Evolutionary conservation across 2,888 invertebrate species (phyloP), one percentile per base, ranked within the genome.

Genomic region (Hetaerina titia): DNA sequence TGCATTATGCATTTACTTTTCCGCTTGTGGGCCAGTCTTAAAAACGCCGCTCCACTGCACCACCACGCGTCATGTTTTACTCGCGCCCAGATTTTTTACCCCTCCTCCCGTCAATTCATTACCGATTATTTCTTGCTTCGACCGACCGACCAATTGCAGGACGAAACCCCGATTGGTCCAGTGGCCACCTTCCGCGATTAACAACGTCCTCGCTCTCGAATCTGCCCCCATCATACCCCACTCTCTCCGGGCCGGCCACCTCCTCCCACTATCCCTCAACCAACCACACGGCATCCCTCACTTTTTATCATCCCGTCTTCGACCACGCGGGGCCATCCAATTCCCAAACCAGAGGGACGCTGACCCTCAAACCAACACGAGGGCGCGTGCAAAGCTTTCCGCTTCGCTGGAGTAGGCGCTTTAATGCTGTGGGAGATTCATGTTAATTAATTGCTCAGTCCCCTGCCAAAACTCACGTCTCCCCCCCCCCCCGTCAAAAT

Each of bases 361-460:
- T 81, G 81, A 81, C 81, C 81, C 81, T 31, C n/a, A 22, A 15
- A 45, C 81, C 81, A 81, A 81, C 81, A 81, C 31, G 81, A 81
- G 81, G 81, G 81, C 81, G 81, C 31, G 25, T 31, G 69, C 25
- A 69, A 69, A 92, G 92, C 92, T 22, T 92, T 92, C 56, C 92
- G 92, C 92, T 92, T 11, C 69, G 74, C 22, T 69, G 69, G 69
- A 92, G 64, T 92, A n/a, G 56, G 64, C 92, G 69, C 56, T 63
- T 81, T 45, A 81, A 81, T 81, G 81, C 81, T 31, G 81, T 31
- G 81, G 81, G 81, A 81, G 81, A 81, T 81, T 81, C 81, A 81
- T 81, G 81, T 81, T 81, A 81, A 81, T 81, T 81, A 81, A 81
- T 81, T 81, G 81, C 81, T 81, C 81, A 81, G 31, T 31, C 81